These are phyloP conservation scores for Prionace glauca DNA, from an alignment of 2,797 vertebrate genomes.

Conservation along the genomic window DNA sequence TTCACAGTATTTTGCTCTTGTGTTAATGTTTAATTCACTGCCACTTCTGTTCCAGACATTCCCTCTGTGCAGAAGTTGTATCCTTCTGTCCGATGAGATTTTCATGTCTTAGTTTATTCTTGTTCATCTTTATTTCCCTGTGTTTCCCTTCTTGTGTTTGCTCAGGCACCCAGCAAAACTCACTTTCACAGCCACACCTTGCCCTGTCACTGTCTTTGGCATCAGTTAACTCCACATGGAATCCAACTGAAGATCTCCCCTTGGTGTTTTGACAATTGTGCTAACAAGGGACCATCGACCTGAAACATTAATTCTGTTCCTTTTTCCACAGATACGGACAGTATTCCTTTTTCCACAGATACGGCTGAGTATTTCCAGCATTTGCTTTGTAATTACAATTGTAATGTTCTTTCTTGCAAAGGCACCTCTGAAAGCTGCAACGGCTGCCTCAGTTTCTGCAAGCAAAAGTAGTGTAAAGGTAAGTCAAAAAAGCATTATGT, in stretches of 20 bases:
- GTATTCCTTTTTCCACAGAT: neutral
- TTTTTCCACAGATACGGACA: neutral
- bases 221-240: neutral
- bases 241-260: neutral
- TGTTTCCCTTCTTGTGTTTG: neutral
- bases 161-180: neutral
- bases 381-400: neutral
- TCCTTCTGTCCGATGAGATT: neutral
- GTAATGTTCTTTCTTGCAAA: neutral
- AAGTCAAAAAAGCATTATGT: neutral
- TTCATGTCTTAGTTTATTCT: neutral
- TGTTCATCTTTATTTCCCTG: neutral
- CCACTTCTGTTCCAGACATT: neutral
- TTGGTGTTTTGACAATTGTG: neutral
- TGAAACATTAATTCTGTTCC: neutral
- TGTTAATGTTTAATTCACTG: neutral
- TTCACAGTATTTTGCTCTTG: neutral
- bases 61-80: neutral
- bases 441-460: neutral
- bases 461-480: neutral
- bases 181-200: neutral
- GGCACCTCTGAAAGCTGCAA: slow-evolving; percentile 9
- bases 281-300: neutral
- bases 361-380: neutral
- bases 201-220: too few species aligned